Conservation (phyloP, 2,797 vertebrate species). For the Enteromius fasciolatus region DNA sequence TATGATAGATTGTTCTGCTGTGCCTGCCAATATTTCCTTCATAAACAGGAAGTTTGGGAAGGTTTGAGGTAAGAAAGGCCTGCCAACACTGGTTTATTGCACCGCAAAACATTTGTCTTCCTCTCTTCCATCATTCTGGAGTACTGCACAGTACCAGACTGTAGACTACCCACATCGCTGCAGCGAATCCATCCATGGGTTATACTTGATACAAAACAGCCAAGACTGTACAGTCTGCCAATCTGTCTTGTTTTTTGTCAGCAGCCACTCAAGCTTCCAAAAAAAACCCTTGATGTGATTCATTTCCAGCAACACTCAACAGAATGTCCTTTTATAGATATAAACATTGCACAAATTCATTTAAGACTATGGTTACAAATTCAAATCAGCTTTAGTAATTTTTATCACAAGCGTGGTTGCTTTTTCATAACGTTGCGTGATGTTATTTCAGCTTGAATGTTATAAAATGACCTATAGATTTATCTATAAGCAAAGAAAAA, state of each 20-base stretch:
- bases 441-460: not conserved
- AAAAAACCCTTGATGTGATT: not conserved
- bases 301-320: constrained; percentile 13
- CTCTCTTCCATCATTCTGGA: constrained; percentile 26
- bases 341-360: constrained; percentile 15
- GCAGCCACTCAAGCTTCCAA: constrained; percentile 10
- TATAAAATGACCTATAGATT: not conserved
- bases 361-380: constrained; percentile 2
- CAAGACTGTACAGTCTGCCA: constrained; percentile 10
- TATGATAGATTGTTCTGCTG: constrained; percentile 7
- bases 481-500: too few species aligned
- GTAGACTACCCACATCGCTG: constrained; percentile 8
- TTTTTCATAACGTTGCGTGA: too few species aligned
- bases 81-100: not conserved
- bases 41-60: constrained; percentile 27
- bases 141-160: not conserved
- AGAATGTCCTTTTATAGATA: constrained; percentile 20
- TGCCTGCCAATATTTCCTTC: constrained; percentile 2
- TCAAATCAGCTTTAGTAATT: not conserved
- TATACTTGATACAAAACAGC: constrained; percentile 4
- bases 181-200: constrained; percentile 14
- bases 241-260: constrained; percentile 18
- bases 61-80: not conserved
- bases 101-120: constrained; percentile 22
- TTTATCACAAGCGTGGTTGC: not conserved